These are phyloP conservation scores for Aix galericulata DNA, from an alignment of 2,113 vertebrate species.

Conservation along the genomic window DNA sequence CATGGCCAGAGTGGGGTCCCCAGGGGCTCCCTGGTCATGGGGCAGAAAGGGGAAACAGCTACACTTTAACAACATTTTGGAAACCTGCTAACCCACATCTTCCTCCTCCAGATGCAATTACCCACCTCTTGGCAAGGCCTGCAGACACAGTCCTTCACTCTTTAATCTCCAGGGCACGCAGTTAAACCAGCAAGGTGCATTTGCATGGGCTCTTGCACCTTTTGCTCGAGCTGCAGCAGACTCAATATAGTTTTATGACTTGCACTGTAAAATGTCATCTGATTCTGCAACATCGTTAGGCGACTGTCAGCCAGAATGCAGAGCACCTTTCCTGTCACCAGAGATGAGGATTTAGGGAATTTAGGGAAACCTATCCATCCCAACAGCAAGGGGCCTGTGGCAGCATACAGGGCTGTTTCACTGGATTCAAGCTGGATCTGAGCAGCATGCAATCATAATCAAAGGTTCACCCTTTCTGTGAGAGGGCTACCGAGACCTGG, in stretches of 20 bases:
- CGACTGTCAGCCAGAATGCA: background rate
- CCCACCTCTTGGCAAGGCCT: background rate
- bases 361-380: background rate
- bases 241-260: background rate
- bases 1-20: background rate
- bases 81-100: background rate
- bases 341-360: background rate
- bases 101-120: background rate
- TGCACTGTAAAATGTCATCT: background rate
- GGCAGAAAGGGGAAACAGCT: background rate
- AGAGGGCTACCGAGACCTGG: background rate
- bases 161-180: background rate
- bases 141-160: background rate
- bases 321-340: accelerated
- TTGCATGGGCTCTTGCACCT: background rate
- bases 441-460: background rate
- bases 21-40: background rate
- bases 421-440: background rate
- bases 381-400: background rate
- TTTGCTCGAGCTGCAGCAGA: background rate
- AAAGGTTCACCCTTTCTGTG: background rate
- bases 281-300: background rate
- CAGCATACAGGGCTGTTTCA: accelerated
- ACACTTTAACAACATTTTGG: background rate
- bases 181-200: background rate